Conservation (phyloP, 1,140 invertebrate species). For the Nasonia longicornis region DNA sequence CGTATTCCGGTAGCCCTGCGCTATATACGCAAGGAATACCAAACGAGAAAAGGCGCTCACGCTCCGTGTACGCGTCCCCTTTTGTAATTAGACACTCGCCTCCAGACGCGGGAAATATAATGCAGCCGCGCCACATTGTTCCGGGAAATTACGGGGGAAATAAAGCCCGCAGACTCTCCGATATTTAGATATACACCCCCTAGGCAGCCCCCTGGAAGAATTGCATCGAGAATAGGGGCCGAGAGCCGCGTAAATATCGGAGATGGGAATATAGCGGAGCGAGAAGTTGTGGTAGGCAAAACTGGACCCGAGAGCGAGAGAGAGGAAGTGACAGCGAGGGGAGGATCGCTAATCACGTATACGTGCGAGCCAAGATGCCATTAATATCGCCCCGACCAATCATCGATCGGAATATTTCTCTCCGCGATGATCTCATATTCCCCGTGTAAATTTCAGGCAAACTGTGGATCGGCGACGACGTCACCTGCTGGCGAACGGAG, state of each 20-base stretch:
- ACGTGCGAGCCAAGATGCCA: slow-evolving; percentile 44
- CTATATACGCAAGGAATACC: not conserved
- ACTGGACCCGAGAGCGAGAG: slow-evolving; percentile 40
- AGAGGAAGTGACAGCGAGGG: slow-evolving; percentile 46
- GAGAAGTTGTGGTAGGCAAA: slow-evolving; percentile 28
- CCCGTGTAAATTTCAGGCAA: slow-evolving; percentile 57
- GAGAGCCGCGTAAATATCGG: slow-evolving; percentile 18
- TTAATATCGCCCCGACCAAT: slow-evolving; percentile 52
- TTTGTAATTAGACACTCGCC: slow-evolving; percentile 69
- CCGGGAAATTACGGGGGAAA: slow-evolving; percentile 66
- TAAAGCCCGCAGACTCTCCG: slow-evolving; percentile 39
- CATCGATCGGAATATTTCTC: not conserved
- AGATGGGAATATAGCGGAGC: slow-evolving; percentile 1
- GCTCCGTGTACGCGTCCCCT: not conserved
- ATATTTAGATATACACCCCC: slow-evolving; percentile 26
- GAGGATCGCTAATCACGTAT: slow-evolving; percentile 63
- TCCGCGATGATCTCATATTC: not conserved
- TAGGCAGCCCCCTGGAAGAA: not conserved
- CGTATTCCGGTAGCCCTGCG: not conserved
- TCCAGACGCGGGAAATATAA: slow-evolving; percentile 48
- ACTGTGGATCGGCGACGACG: slow-evolving; percentile 65
- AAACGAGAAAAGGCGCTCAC: too few relatives aligned
- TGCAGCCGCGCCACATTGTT: slow-evolving; percentile 54
- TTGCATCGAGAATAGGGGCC: not conserved
- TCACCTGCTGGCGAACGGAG: slow-evolving; percentile 65